Evolutionary conservation across 2,113 vertebrate genomes (phyloP).

Genomic region (Anoura caudifer): DNA sequence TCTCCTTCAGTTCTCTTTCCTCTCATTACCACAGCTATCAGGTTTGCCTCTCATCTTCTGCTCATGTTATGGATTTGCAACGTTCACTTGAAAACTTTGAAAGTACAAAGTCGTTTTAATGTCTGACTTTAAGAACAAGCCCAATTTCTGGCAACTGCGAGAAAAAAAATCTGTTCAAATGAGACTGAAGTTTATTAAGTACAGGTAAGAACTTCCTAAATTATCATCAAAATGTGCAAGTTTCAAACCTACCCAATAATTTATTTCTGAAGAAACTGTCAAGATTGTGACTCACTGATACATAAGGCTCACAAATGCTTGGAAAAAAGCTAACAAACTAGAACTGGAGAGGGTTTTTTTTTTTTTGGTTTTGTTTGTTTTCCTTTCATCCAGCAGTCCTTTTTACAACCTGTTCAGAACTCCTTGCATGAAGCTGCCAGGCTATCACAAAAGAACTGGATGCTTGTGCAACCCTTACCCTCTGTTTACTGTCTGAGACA

Average conservation of each 20-base stretch:
- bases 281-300: constrained; percentile 43
- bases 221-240: constrained; percentile 41
- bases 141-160: constrained; percentile 68
- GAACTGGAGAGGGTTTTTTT: constrained; percentile 40
- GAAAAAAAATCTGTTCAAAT: constrained; percentile 76
- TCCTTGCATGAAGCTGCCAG: constrained; percentile 24
- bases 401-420: constrained; percentile 54
- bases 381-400: background rate
- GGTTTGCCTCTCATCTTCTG: background rate
- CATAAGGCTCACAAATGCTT: constrained; percentile 40
- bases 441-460: constrained; percentile 53
- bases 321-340: constrained; percentile 73
- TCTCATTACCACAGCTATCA: background rate
- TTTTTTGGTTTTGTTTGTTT: background rate
- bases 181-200: constrained; percentile 63
- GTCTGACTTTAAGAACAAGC: constrained; percentile 44
- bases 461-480: constrained; percentile 19
- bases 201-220: constrained; percentile 64
- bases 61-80: background rate
- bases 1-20: background rate
- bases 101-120: constrained; percentile 56
- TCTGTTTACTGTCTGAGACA: constrained; percentile 61
- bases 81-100: constrained; percentile 48
- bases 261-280: constrained; percentile 56
- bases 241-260: constrained; percentile 41